Evolutionary conservation across 2,113 vertebrate genomes (phyloP).

Genomic region (Antidorcas marsupialis): DNA sequence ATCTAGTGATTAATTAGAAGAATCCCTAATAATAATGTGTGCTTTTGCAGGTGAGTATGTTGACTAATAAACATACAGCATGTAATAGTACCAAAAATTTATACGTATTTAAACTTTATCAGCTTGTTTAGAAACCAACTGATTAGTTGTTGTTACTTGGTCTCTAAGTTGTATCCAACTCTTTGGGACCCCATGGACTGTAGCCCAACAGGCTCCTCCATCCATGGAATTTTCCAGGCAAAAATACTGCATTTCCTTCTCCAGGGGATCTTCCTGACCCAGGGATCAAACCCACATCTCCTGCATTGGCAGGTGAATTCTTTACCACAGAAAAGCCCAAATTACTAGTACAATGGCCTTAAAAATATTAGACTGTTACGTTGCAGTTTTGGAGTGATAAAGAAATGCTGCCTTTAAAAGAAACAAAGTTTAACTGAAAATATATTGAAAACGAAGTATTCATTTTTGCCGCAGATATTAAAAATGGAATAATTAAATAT

Average conservation of each 20-base stretch:
- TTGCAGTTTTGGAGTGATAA: not conserved
- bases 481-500: constrained; percentile 55
- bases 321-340: not conserved
- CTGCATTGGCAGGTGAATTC: not conserved
- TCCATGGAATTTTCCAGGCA: not conserved
- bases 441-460: constrained; percentile 4
- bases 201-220: not conserved
- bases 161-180: not conserved
- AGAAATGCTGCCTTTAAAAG: not conserved
- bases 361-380: not conserved
- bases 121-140: too few relatives aligned
- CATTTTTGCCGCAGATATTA: constrained; percentile 23
- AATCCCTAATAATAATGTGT: too few relatives aligned
- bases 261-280: not conserved
- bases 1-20: too few relatives aligned
- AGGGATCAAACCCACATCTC: not conserved
- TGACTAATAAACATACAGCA: too few relatives aligned
- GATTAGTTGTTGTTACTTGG: too few relatives aligned
- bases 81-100: too few relatives aligned
- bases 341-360: not conserved
- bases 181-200: not conserved
- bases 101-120: too few relatives aligned
- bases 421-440: constrained; percentile 17
- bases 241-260: not conserved
- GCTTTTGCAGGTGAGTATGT: too few relatives aligned